Evolutionary conservation across 2,113 vertebrate species (phyloP), one percentile per base, ranked within the genome.

Genomic region (Melanotaenia duboulayi): DNA sequence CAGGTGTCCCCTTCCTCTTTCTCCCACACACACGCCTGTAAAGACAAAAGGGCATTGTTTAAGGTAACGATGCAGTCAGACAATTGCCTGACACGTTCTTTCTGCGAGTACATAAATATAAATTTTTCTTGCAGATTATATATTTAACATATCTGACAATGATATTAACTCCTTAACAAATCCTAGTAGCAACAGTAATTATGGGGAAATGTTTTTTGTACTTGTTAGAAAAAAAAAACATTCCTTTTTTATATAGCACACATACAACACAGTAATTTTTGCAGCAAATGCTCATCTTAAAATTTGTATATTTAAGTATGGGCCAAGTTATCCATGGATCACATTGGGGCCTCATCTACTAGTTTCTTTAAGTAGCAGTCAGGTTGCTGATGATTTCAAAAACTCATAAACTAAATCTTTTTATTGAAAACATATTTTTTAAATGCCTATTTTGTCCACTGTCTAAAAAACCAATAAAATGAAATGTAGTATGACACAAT

Each of bases 1-100:
- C 93, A 24, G 94, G 94, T 57, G 93, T 94, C 25, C 94, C 94
- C 73, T 95, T 95, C 76, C 94, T 93, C 84, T 95, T 94, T 75
- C 93, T 92, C 62, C 91, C 93, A 87, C 93, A 94, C 67, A 93
- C 92, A 4, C 92, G 92, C 12, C 93, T 92, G 76, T n/a, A 70
- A 76, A 78, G 74, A 86, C 54, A 85, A 80, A 74, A 68, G 10
- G 19, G 17, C 49, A 51, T 59, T 19, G 7, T 57, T 84, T 54
- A 74, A 28, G 44, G 32, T 24, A 44, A 74, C 32, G 46, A 24
- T 5, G 63, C 40, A n/a, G 11, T 61, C 7, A 64, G 8, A 52
- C 13, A 74, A 35, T 1, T 0, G 11, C 25, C 12, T 5, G 1
- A 57, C 24, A 39, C 22, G 10, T 22, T 14, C 1, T 17, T 60